Evolutionary conservation across 1,140 invertebrate species (phyloP).

Genomic region (Grapholita molesta): DNA sequence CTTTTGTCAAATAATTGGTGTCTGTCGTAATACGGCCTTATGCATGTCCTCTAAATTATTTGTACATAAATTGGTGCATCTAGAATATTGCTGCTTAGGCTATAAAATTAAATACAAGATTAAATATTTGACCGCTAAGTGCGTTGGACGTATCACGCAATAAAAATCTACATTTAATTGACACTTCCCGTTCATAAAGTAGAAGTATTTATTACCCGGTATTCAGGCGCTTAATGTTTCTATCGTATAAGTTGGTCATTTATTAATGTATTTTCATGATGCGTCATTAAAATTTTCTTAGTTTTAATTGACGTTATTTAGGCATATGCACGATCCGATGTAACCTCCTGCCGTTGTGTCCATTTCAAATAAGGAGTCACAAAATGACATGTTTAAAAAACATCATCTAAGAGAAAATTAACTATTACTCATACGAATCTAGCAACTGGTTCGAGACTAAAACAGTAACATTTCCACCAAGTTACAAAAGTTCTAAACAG

Average conservation of each 20-base stretch:
- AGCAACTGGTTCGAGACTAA: no score
- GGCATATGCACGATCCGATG: background rate
- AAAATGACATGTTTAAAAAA: no score
- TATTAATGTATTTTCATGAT: background rate
- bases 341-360: background rate
- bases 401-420: no score
- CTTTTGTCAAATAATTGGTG: background rate
- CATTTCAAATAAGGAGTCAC: background rate
- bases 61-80: constrained; percentile 3
- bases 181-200: background rate
- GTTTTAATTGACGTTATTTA: background rate
- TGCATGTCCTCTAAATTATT: background rate
- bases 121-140: background rate
- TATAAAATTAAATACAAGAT: background rate
- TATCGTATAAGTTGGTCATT: no score
- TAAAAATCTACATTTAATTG: background rate
- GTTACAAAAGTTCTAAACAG: no score
- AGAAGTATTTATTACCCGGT: no score
- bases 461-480: no score
- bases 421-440: no score
- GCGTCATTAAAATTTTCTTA: background rate
- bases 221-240: no score
- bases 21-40: background rate
- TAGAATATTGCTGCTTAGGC: background rate
- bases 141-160: background rate